Evolutionary conservation across 2,113 vertebrate species (phyloP), one percentile per base, ranked within the genome.

Genomic region (Caloenas nicobarica): DNA sequence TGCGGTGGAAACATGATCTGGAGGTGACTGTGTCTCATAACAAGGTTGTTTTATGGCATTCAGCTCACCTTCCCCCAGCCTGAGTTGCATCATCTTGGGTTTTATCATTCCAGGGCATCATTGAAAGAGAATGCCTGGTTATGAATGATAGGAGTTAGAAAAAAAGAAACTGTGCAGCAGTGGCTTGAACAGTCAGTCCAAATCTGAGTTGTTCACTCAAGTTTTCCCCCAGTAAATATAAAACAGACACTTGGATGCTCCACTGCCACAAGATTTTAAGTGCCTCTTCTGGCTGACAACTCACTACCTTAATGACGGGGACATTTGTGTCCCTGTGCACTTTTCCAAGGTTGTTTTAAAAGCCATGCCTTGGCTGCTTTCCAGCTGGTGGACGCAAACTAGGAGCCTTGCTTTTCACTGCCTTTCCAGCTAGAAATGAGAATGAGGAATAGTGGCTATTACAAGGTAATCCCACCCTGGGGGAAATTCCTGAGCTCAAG

Each of bases 401-500:
- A 65, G 68, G 13, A 81, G 93, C 82, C n/a, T 70, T 2, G 4
- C 31, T 40, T 50, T 83, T 54, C 31, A 29, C 28, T 42, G 86
- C 36, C 16, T 85, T 76, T 54, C 16, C 50, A 66, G 33, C 19
- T 38, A 71, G 83, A 77, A 33, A 34, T 18, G 56, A 74, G 65
- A 53, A 62, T 62, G 13, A 73, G 56, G 50, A 56, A 96, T 54
- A 38, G 80, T 15, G 58, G 29, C 69, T 93, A 10, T 82, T 66
- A 71, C 13, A 60, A 79, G 36, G 51, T 82, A 92, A 94, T 77
- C 83, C 85, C 31, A 34, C 12, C 88, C 69, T 7, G 16, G 12
- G 90, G 83, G 51, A 95, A 94, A 91, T 85, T 62, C 77, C 50
- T 11, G 57, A 73, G 58, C 85, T 81, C 36, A 25, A 29, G 56